Percentiles rank a stretch among this genome's conserved stretches.
Evolutionary conservation across 2,113 vertebrate genomes (phyloP).

Genomic region (Mixornis gularis): DNA sequence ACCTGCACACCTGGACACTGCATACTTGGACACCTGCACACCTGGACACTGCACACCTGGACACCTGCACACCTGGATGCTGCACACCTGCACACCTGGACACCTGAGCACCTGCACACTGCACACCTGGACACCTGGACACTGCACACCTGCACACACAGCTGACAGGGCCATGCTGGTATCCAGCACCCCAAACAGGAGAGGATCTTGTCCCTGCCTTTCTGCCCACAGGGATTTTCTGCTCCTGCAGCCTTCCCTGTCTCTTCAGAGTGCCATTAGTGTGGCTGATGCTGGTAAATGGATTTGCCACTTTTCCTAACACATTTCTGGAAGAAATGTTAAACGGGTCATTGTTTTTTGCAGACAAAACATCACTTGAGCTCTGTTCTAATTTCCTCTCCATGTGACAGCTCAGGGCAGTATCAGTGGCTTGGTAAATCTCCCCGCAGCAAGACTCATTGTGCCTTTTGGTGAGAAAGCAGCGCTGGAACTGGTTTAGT

Average conservation of each 20-base stretch:
- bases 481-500: neutral
- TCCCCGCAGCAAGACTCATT: slow-evolving; percentile 16
- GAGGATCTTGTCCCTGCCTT: neutral
- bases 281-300: neutral
- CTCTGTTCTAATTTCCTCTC: neutral
- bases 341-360: neutral
- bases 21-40: no score
- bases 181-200: neutral
- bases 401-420: neutral
- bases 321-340: neutral
- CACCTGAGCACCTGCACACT: no score
- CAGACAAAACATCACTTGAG: neutral
- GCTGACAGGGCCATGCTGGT: no score
- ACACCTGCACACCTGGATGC: no score
- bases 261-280: neutral
- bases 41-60: no score
- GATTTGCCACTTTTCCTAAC: neutral
- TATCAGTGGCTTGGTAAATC: neutral
- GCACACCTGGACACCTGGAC: no score
- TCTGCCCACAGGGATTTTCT: neutral
- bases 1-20: no score
- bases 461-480: neutral
- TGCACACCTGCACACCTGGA: no score
- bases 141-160: no score
- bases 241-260: neutral